Evolutionary conservation across 2,797 vertebrate genomes (phyloP).

Genomic region (Tolypeutes matacus): DNA sequence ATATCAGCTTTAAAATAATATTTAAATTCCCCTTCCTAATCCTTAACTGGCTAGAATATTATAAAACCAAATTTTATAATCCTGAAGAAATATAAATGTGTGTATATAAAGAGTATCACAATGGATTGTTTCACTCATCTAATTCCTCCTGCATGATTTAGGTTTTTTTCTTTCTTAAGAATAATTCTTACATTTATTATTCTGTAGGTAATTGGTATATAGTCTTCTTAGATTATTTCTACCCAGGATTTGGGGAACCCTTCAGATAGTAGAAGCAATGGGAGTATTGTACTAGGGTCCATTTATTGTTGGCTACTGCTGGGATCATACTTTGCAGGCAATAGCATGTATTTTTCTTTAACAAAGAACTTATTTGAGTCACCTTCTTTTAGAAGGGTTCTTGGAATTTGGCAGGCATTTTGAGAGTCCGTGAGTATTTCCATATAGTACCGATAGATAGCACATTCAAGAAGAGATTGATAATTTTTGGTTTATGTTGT

Average conservation of each 20-base stretch:
- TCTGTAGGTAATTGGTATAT: background rate
- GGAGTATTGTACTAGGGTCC: background rate
- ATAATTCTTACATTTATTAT: background rate
- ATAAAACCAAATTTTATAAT: background rate
- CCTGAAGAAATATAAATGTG: background rate
- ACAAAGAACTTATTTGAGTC: background rate
- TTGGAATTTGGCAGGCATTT: background rate
- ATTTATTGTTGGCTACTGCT: background rate
- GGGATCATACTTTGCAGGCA: background rate
- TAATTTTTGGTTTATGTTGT: background rate
- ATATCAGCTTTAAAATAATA: constrained; percentile 47
- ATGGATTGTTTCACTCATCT: background rate
- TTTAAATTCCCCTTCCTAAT: background rate
- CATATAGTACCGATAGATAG: background rate
- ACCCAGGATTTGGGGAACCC: background rate
- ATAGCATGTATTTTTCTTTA: background rate
- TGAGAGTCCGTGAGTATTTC: background rate
- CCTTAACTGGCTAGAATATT: constrained; percentile 18
- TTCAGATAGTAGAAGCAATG: background rate
- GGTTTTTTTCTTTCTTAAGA: background rate
- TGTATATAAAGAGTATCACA: background rate
- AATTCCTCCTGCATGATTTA: background rate
- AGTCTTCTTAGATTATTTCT: background rate
- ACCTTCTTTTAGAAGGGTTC: background rate
- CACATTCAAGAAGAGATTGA: background rate